phyloP scores from a whole-genome alignment of 2,888 invertebrate species.

The Poecilobothrus nobilitatus region DNA sequence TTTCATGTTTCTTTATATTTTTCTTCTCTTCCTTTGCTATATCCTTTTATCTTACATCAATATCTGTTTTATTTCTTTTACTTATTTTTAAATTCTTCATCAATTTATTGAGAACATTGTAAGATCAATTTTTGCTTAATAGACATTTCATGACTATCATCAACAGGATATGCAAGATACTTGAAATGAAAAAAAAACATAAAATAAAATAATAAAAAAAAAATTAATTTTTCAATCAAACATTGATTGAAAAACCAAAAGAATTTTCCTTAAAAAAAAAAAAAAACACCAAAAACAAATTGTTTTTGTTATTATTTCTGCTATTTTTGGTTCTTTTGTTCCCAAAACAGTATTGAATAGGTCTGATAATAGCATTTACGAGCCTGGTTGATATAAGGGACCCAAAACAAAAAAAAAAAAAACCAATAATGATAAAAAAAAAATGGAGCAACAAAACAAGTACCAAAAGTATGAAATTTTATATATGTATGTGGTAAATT shows the following conservation, averaged over 20 bases:
- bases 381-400: not conserved
- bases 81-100: too few species aligned
- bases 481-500: too few species aligned
- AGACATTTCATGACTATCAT: constrained; percentile 6
- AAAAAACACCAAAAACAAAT: not conserved
- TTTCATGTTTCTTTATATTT: too few species aligned
- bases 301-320: not conserved
- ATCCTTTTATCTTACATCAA: too few species aligned
- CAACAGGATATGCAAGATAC: constrained; percentile 1
- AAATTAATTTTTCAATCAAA: not conserved
- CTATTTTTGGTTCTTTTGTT: not conserved
- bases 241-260: not conserved
- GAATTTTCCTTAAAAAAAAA: not conserved
- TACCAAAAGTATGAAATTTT: too few species aligned
- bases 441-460: too few species aligned
- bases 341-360: not conserved
- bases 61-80: too few species aligned
- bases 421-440: too few species aligned
- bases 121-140: constrained; percentile 3
- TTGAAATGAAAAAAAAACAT: not conserved
- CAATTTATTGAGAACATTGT: too few species aligned
- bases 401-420: too few species aligned
- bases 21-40: too few species aligned
- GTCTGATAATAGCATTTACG: not conserved
- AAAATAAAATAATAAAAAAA: too few species aligned